A percentile compares a stretch with the other conserved stretches of the same genome.
These are phyloP conservation scores for Tinea pellionella DNA, from an alignment of 2,888 invertebrate genomes.

Conservation along the genomic window DNA sequence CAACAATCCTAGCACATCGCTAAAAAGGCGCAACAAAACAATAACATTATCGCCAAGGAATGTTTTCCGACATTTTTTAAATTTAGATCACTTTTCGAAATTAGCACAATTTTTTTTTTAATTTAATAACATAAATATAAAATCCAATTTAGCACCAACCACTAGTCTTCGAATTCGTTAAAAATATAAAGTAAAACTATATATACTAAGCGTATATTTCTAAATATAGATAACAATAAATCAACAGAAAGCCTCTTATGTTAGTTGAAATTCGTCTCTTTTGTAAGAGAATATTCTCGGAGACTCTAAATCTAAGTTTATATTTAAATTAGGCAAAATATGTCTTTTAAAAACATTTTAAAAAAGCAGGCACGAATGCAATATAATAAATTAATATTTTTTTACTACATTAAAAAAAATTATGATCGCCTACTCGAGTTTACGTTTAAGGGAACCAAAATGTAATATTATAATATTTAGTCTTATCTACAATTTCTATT, in stretches of 20 bases:
- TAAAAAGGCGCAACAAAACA: constrained; percentile 54
- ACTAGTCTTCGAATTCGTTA: constrained; percentile 65
- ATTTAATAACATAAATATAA: constrained; percentile 41
- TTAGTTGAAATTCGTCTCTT: not conserved
- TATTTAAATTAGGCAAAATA: constrained; percentile 34
- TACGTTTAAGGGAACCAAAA: constrained; percentile 17
- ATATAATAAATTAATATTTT: constrained; percentile 35
- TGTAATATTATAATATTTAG: constrained; percentile 45
- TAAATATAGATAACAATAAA: constrained; percentile 62
- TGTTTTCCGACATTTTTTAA: constrained; percentile 50
- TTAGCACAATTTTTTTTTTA: constrained; percentile 30
- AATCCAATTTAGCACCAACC: constrained; percentile 64
- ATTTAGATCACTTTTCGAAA: constrained; percentile 39
- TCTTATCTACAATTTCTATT: not conserved
- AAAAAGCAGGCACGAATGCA: constrained; percentile 66
- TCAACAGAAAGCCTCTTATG: constrained; percentile 58
- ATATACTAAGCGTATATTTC: constrained; percentile 65
- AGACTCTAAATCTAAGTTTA: not conserved
- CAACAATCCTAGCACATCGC: constrained; percentile 51
- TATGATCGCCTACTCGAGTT: constrained; percentile 40
- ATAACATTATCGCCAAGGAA: constrained; percentile 41
- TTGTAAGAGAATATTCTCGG: not conserved
- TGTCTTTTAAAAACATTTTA: constrained; percentile 49
- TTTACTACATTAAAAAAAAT: constrained; percentile 53
- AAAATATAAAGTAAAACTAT: constrained; percentile 55